Conservation (phyloP, 2,113 vertebrate genomes). For the Triplophysa siluroides region DNA sequence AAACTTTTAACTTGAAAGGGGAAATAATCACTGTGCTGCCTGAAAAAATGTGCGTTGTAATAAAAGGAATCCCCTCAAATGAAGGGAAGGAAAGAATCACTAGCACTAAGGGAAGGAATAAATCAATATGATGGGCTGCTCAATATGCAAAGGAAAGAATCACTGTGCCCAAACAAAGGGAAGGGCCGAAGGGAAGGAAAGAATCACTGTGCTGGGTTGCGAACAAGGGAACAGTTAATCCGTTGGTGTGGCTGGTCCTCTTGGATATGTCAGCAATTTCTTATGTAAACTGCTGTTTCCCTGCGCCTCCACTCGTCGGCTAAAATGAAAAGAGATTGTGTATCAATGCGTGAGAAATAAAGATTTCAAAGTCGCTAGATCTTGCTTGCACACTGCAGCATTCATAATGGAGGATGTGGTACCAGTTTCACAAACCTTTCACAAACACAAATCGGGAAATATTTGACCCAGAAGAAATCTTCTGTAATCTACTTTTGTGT, state of each 20-base stretch:
- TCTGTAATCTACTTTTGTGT: not conserved
- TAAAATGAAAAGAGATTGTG: constrained; percentile 49
- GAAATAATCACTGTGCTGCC: no score
- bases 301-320: constrained; percentile 44
- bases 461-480: not conserved
- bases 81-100: no score
- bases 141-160: no score
- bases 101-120: no score
- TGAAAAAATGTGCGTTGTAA: no score
- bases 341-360: constrained; percentile 5
- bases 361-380: not conserved
- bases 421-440: not conserved
- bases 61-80: no score
- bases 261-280: constrained; percentile 51
- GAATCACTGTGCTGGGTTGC: no score
- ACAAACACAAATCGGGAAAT: not conserved
- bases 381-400: not conserved
- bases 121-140: no score
- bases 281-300: constrained; percentile 40
- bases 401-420: not conserved
- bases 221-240: not conserved
- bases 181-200: no score
- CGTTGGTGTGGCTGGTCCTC: not conserved
- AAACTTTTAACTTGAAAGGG: no score
- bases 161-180: no score